These are phyloP conservation scores for Lampropteryx suffumata DNA, from an alignment of 2,888 invertebrate genomes.

Conservation along the genomic window DNA sequence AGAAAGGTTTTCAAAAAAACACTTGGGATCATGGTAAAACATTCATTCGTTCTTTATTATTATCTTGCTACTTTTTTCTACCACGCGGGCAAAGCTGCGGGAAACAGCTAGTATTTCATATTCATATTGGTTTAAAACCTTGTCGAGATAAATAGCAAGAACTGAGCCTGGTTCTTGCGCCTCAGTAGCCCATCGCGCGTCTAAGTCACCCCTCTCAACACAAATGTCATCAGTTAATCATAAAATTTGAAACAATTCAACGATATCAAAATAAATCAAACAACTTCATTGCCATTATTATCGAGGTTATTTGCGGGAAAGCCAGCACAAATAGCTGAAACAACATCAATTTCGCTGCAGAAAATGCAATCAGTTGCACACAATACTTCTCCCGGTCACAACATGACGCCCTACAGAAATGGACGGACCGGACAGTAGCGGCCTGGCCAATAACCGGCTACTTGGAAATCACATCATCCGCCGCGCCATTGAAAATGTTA, in stretches of 20 bases:
- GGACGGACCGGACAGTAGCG: constrained; percentile 22
- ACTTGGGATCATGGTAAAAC: no score
- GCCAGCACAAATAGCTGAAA: constrained; percentile 38
- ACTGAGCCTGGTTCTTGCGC: no score
- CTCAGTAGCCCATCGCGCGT: no score
- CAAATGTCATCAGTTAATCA: background rate
- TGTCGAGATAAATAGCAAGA: no score
- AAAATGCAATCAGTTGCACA: constrained; percentile 49
- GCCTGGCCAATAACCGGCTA: constrained; percentile 41
- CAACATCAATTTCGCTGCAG: constrained; percentile 43
- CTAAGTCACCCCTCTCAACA: no score
- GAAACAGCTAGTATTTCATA: no score
- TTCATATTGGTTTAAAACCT: no score
- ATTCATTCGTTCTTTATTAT: no score
- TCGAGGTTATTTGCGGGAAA: constrained; percentile 35
- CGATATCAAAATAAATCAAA: constrained; percentile 24
- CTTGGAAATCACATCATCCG: constrained; percentile 48
- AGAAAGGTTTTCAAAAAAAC: no score
- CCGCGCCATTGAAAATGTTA: constrained; percentile 52
- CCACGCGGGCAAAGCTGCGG: no score
- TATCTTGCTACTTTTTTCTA: no score
- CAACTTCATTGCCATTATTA: constrained; percentile 19
- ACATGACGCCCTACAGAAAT: constrained; percentile 32
- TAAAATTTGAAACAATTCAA: constrained; percentile 8
- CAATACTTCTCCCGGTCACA: constrained; percentile 41